Evolutionary conservation across 64 coral and sea anemone genomes (phyloP).

Genomic region (Actinia equina): DNA sequence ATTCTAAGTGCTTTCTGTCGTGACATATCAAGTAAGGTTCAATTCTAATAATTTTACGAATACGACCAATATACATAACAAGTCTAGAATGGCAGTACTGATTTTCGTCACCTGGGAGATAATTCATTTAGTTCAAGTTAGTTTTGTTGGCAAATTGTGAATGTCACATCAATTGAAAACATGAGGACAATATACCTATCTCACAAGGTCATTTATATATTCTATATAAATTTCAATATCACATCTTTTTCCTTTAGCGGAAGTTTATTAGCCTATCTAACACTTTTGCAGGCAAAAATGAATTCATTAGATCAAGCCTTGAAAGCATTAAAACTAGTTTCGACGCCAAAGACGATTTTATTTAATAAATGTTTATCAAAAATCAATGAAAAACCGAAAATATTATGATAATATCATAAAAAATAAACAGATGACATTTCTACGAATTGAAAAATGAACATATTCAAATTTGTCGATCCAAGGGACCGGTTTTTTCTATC

Average conservation of each 20-base stretch:
- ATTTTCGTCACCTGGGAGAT: not conserved
- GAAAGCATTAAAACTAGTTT: too few species aligned
- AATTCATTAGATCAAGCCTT: too few species aligned
- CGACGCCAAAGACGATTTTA: too few species aligned
- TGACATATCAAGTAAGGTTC: not conserved
- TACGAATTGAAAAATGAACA: not conserved
- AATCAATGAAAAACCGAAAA: too few species aligned
- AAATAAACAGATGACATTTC: not conserved
- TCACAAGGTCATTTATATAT: not conserved
- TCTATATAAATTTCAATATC: not conserved
- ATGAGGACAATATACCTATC: not conserved
- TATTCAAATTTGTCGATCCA: not conserved
- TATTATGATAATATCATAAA: too few species aligned
- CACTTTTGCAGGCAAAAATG: too few species aligned
- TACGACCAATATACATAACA: not conserved
- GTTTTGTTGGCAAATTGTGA: not conserved
- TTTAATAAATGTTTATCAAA: too few species aligned
- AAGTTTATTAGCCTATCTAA: not conserved
- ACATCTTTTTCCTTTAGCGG: not conserved
- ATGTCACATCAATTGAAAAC: not conserved
- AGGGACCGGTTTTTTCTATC: not conserved
- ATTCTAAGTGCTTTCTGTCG: not conserved
- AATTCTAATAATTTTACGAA: not conserved
- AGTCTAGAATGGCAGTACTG: too few species aligned
- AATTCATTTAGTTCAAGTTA: too few species aligned